Evolutionary conservation across 2,113 vertebrate genomes (phyloP), one percentile per base, ranked within the genome.

Genomic region (Heterochromis multidens): DNA sequence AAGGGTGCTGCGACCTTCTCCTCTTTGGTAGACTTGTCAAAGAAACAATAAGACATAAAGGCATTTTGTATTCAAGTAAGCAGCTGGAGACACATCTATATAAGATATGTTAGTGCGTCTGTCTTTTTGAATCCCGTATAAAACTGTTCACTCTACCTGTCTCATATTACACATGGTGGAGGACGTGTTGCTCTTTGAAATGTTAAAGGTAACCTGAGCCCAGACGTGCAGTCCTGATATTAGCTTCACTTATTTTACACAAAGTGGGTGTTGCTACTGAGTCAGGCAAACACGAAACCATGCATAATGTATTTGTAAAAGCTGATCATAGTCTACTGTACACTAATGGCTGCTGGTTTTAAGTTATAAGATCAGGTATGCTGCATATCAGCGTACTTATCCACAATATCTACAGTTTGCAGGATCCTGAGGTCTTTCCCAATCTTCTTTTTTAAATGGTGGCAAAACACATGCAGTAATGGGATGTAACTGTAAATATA

Each of bases 111-210:
- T 79, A 79, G 60, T 72, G 1, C 17, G 23, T 77, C 12, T 70
- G 33, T 65, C 54, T 37, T 72, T 77, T 84, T 58, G 27, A 80
- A 67, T 77, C 46, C 23, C 62, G 27, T 27, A 56, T 76, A 63
- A 74, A 81, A 21, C 54, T 57, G 19, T 35, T 59, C 49, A 79
- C 52, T 52, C 65, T 33, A 56, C 37, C 61, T 9, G 37, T 82
- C 79, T 93, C 72, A 16, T 67, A 78, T 92, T 89, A 82, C 93
- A 85, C 77, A 84, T 9, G 59, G 81, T 77, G 61, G 56, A 92
- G 80, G 65, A 40, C 43, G 83, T 82, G 67, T 13, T 89, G 81
- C 82, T 77, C 61, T 90, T 74, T 87, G 85, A 83, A 90, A 85
- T 80, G 61, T 40, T 59, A 31, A 65, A 77, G 27, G 91, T 61